Percentiles rank a stretch among this genome's conserved stretches.
Conservation (phyloP, 2,113 vertebrate species). For the Hirundichthys speculiger region DNA sequence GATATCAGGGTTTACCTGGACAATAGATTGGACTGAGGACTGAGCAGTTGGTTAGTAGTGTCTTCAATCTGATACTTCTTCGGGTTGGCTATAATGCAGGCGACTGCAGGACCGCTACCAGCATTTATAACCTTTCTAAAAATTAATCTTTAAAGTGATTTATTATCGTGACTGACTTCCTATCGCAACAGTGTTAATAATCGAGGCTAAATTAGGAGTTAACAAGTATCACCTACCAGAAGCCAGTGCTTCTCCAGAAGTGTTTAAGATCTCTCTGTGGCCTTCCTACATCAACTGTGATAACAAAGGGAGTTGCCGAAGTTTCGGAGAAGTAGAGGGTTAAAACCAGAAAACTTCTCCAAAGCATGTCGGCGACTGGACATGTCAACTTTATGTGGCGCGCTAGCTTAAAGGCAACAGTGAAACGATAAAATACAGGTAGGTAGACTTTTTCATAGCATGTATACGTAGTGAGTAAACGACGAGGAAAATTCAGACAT, state of each 20-base stretch:
- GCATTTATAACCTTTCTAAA: too few relatives aligned
- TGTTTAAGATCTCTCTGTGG: conserved; percentile 61
- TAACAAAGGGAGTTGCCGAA: conserved; percentile 12
- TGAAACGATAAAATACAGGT: not conserved
- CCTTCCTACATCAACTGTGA: conserved; percentile 62
- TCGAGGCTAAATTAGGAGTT: not conserved
- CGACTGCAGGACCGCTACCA: too few relatives aligned
- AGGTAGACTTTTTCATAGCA: not conserved
- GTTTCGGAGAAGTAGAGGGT: not conserved
- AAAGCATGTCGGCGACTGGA: conserved; percentile 19
- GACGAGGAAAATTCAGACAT: rapidly evolving
- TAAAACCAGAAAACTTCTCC: conserved; percentile 17
- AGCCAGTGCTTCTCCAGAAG: conserved; percentile 85
- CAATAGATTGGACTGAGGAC: too few relatives aligned
- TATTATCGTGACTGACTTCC: too few relatives aligned
- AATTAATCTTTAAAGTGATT: too few relatives aligned
- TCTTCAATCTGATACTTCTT: too few relatives aligned
- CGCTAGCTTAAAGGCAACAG: not conserved
- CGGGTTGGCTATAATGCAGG: too few relatives aligned
- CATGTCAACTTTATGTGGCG: not conserved
- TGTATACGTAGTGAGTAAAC: rapidly evolving
- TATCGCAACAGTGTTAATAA: too few relatives aligned
- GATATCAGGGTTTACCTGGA: too few relatives aligned
- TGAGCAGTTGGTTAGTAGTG: too few relatives aligned
- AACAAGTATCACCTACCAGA: conserved; percentile 72